Percentiles rank a stretch among this genome's conserved stretches.
These are phyloP conservation scores for Heliconius eleuchia DNA, from an alignment of 1,140 invertebrate genomes.

Conservation along the genomic window DNA sequence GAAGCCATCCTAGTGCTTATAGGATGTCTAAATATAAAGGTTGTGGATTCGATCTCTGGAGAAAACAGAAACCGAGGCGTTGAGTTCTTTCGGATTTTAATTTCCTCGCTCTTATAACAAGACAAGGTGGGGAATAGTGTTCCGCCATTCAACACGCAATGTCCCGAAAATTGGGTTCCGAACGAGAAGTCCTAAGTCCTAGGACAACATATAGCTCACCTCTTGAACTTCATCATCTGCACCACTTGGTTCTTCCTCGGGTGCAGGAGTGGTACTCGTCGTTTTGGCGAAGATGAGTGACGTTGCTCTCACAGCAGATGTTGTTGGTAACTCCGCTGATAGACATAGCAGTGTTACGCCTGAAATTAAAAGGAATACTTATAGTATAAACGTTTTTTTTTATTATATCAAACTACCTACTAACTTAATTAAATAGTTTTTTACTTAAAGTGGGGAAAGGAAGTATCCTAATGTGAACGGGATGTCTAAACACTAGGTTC, in stretches of 20 bases:
- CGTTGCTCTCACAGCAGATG: slow-evolving; percentile 63
- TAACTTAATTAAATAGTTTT: too few relatives aligned
- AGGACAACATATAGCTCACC: neutral
- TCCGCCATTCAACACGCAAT: too few relatives aligned
- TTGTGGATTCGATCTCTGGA: too few relatives aligned
- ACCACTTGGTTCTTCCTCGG: slow-evolving; percentile 49
- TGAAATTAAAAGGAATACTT: slow-evolving; percentile 40
- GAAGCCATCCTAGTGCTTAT: too few relatives aligned
- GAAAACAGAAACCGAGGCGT: too few relatives aligned
- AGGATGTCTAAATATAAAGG: too few relatives aligned
- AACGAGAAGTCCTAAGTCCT: neutral
- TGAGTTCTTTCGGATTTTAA: too few relatives aligned
- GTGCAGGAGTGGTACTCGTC: slow-evolving; percentile 57
- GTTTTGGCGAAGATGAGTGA: slow-evolving; percentile 66
- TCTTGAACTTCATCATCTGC: slow-evolving; percentile 60
- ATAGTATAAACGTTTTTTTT: too few relatives aligned
- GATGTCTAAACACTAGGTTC: too few relatives aligned
- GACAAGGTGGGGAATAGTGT: neutral
- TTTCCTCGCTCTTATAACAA: too few relatives aligned
- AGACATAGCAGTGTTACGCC: slow-evolving; percentile 53
- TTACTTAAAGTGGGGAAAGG: too few relatives aligned
- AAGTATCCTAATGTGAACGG: too few relatives aligned
- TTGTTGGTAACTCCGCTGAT: slow-evolving; percentile 48
- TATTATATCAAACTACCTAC: neutral
- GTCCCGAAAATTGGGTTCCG: neutral